phyloP scores from a whole-genome alignment of 2,888 invertebrate species.

The Yponomeuta evonymella region DNA sequence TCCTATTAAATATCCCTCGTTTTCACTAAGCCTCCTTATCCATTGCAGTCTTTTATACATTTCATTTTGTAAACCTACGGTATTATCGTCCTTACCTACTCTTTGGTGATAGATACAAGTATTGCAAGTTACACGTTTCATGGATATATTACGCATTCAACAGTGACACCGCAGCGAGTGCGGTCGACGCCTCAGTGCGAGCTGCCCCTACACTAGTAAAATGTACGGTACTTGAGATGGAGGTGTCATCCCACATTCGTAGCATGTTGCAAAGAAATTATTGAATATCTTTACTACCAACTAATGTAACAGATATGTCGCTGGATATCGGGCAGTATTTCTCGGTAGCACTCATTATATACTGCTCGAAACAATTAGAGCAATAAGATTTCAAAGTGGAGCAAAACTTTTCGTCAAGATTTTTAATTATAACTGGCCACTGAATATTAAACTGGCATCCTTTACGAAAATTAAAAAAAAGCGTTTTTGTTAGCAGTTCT shows the following conservation, averaged over 20 bases:
- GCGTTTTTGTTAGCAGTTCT: too few relatives aligned
- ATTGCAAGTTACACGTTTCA: conserved; percentile 11
- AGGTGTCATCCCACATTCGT: too few relatives aligned
- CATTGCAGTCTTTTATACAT: conserved; percentile 8
- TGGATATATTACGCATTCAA: neutral
- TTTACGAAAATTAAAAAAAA: too few relatives aligned
- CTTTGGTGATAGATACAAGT: neutral
- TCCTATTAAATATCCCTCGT: neutral
- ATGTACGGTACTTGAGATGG: too few relatives aligned
- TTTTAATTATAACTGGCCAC: too few relatives aligned
- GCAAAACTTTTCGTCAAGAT: too few relatives aligned
- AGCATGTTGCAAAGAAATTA: too few relatives aligned
- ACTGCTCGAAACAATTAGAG: too few relatives aligned
- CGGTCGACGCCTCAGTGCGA: neutral
- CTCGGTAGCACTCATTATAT: neutral
- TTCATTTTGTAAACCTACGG: conserved; percentile 3
- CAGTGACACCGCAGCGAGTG: neutral
- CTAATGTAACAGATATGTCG: neutral
- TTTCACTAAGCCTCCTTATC: conserved; percentile 1
- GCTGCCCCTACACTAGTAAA: too few relatives aligned
- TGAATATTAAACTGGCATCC: too few relatives aligned
- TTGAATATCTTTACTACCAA: too few relatives aligned
- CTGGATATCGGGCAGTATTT: conserved; percentile 5
- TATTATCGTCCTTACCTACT: neutral
- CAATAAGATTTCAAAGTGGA: too few relatives aligned